Conservation (phyloP, 2,888 invertebrate species). For the Priocnemis perturbator region DNA sequence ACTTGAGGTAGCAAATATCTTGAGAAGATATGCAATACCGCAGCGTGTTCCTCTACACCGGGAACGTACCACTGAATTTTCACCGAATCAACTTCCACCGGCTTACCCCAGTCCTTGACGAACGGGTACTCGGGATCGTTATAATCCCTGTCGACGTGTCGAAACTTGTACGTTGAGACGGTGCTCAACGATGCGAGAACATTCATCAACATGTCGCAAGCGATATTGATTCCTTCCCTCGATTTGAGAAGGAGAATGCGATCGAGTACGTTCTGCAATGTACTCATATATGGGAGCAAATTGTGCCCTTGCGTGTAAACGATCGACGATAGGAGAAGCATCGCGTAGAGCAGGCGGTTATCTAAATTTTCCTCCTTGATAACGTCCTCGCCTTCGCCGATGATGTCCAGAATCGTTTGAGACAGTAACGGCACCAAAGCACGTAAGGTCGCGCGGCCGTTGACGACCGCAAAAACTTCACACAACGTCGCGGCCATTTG, state of each 20-base stretch:
- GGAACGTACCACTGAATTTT: slow-evolving; percentile 88
- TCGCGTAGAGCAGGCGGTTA: slow-evolving; percentile 85
- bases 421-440: slow-evolving; percentile 85
- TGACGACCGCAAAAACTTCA: slow-evolving; percentile 80
- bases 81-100: slow-evolving; percentile 81
- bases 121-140: slow-evolving; percentile 78
- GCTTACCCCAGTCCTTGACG: slow-evolving; percentile 88
- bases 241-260: slow-evolving; percentile 83
- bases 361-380: slow-evolving; percentile 86
- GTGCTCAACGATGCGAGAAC: slow-evolving; percentile 79
- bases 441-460: slow-evolving; percentile 83
- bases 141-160: slow-evolving; percentile 80
- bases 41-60: slow-evolving; percentile 81
- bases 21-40: slow-evolving; percentile 81
- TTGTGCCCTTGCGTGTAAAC: slow-evolving; percentile 82
- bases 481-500: slow-evolving; percentile 86
- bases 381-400: slow-evolving; percentile 80
- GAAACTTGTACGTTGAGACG: slow-evolving; percentile 76
- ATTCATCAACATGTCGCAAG: slow-evolving; percentile 79
- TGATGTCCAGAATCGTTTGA: slow-evolving; percentile 78
- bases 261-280: slow-evolving; percentile 82
- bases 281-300: slow-evolving; percentile 81
- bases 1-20: slow-evolving; percentile 83
- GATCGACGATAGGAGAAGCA: slow-evolving; percentile 84
- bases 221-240: slow-evolving; percentile 81